phyloP scores from a whole-genome alignment of 2,797 vertebrate genomes.

The Anguilla megastoma region DNA sequence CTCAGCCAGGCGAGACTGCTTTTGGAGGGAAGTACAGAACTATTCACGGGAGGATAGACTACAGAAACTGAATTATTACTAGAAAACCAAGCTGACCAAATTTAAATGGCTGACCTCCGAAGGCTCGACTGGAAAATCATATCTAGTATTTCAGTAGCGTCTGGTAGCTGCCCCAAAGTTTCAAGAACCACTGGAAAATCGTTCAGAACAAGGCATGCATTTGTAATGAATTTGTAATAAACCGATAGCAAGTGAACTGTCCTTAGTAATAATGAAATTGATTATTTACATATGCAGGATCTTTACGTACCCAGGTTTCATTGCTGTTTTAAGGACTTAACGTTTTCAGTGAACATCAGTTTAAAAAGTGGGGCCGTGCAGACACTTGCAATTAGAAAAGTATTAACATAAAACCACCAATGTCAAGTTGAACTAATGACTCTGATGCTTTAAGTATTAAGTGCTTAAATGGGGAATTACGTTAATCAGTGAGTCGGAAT shows the following conservation, averaged over 20 bases:
- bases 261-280: neutral
- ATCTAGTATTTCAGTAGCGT: conserved; percentile 28
- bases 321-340: neutral
- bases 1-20: conserved; percentile 27
- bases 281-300: neutral
- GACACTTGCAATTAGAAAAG: conserved; percentile 20
- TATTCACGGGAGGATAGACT: neutral
- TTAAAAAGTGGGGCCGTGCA: neutral
- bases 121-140: neutral
- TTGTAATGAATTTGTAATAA: neutral
- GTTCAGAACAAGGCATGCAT: neutral
- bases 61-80: conserved; percentile 19
- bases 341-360: neutral
- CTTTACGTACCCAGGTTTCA: neutral
- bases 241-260: neutral
- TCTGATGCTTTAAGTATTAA: conserved; percentile 4
- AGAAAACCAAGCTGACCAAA: conserved; percentile 5
- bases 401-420: conserved; percentile 1
- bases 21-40: conserved; percentile 17
- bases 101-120: conserved; percentile 19
- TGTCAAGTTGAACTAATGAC: neutral
- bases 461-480: neutral
- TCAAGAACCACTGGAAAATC: conserved; percentile 20
- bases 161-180: conserved; percentile 24
- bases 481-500: neutral